Evolutionary conservation across 2,113 vertebrate species (phyloP), one percentile per base, ranked within the genome.

Genomic region (Syrrhaptes paradoxus): DNA sequence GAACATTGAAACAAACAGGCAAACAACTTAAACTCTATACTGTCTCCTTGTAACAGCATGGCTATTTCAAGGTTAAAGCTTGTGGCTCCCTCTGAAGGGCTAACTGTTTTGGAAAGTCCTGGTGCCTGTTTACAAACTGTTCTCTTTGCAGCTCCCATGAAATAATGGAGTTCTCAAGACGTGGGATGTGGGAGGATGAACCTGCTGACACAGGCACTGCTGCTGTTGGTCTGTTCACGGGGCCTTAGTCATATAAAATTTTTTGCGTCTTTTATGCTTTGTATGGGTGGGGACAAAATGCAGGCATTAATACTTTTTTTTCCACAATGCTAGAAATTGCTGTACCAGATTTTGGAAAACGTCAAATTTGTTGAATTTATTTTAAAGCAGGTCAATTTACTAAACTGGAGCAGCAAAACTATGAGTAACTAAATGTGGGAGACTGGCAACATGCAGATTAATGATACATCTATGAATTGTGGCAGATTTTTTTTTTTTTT

Each of bases 21-120:
- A n/a, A 57, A 85, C 43, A 45, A 57, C 74, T 36, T 61, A 20
- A 70, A 38, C 36, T 85, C 76, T 92, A 41, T 51, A 14, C 34
- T 66, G 17, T 68, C 75, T 81, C 13, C 57, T 91, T 48, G 15
- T 3, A 34, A 55, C 43, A 79, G 55, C 26, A 6, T 17, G 70
- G 66, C 55, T 89, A 6, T 74, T 95, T 94, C 76, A 87, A 87
- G 80, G 94, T 74, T 90, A 94, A 94, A 92, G 78, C 29, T 66
- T 77, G 63, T 58, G 77, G 84, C 79, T 82, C 28, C 31, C 49
- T 67, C 76, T 94, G 93, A 93, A 84, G 58, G 75, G 29, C 55
- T 71, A 55, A 67, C 51, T 85, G 17, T 87, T 89, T 96, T 41
- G 67, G 45, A 55, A 92, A 75, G 70, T 52, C 59, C 67, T 82